phyloP scores from a whole-genome alignment of 2,797 vertebrate genomes.

The Coluber constrictor region DNA sequence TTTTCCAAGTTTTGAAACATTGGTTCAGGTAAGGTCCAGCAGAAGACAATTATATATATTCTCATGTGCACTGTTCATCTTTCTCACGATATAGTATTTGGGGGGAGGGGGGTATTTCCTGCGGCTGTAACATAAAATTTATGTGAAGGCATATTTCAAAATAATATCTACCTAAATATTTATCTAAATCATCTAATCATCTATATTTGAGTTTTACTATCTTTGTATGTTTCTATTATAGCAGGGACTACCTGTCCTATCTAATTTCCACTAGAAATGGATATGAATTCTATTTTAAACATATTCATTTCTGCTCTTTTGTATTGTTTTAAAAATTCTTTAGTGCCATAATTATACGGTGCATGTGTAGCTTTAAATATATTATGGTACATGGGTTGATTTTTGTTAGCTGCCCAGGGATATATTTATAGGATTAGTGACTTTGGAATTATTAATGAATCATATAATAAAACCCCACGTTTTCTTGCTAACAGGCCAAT shows the following conservation, averaged over 20 bases:
- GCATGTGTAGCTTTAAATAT: background rate
- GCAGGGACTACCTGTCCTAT: background rate
- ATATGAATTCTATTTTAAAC: background rate
- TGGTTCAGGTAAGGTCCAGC: background rate
- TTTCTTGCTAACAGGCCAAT: background rate
- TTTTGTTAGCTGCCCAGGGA: background rate
- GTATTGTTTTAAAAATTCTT: background rate
- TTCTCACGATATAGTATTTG: background rate
- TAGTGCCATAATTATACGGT: background rate
- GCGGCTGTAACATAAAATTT: background rate
- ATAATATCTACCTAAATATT: no score
- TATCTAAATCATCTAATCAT: background rate
- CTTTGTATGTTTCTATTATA: background rate
- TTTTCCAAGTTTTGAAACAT: background rate
- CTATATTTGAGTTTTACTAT: no score
- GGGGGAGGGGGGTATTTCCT: no score
- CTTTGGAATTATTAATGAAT: background rate
- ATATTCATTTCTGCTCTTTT: background rate
- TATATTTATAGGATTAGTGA: background rate
- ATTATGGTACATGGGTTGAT: background rate
- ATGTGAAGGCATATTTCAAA: background rate
- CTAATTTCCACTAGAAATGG: background rate
- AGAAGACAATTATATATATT: background rate
- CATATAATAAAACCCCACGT: background rate
- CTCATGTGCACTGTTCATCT: background rate